Evolutionary conservation across 2,113 vertebrate species (phyloP).

Genomic region (Epinephelus moara): DNA sequence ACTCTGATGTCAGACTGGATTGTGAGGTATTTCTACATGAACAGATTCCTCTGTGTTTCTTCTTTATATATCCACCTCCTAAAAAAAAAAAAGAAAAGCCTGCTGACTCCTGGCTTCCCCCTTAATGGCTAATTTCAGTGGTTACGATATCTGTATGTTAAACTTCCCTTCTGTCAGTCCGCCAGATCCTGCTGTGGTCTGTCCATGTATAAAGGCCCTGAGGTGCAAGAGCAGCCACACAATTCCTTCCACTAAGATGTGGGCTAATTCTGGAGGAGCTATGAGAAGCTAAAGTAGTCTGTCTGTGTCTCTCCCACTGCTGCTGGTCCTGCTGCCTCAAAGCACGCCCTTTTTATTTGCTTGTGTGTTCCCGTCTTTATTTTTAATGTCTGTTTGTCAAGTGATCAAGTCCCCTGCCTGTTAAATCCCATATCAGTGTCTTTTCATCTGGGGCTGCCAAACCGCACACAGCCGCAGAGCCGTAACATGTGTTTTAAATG

Average conservation of each 20-base stretch:
- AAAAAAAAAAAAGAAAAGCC: background rate
- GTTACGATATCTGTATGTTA: constrained; percentile 2
- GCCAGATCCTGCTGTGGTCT: constrained; percentile 13
- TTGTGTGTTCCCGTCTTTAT: constrained; percentile 29
- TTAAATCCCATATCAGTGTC: constrained; percentile 76
- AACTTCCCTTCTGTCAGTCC: constrained; percentile 1
- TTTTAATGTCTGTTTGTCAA: constrained; percentile 41
- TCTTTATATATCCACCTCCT: constrained; percentile 12
- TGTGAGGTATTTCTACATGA: constrained; percentile 4
- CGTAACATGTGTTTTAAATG: constrained; percentile 96
- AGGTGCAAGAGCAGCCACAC: constrained; percentile 11
- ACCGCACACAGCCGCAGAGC: constrained; percentile 70
- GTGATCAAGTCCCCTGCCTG: constrained; percentile 33
- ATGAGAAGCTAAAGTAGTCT: background rate
- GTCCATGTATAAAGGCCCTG: constrained; percentile 6
- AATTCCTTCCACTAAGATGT: constrained; percentile 17
- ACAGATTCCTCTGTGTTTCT: constrained; percentile 14
- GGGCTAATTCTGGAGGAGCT: background rate
- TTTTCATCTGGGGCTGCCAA: constrained; percentile 73
- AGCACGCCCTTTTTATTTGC: constrained; percentile 30
- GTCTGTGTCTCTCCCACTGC: constrained; percentile 32
- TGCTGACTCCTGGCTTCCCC: background rate
- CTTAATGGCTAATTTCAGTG: constrained; percentile 6
- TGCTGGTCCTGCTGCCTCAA: constrained; percentile 17
- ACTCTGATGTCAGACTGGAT: constrained; percentile 18